phyloP scores from a whole-genome alignment of 2,888 invertebrate species.

The Gonocerus acuteangulatus region DNA sequence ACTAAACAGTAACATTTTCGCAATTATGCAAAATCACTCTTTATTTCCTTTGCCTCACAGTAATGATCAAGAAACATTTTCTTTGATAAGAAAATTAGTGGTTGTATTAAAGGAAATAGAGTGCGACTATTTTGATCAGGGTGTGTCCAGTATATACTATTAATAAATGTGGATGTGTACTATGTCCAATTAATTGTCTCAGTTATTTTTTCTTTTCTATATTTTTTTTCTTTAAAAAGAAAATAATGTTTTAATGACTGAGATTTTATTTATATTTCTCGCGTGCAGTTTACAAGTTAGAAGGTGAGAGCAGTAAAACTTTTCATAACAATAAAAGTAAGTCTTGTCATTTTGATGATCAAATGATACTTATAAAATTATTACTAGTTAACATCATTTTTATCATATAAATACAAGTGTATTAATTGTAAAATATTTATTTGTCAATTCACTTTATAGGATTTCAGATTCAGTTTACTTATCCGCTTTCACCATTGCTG shows the following conservation, averaged over 20 bases:
- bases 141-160: conserved; percentile 8
- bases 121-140: conserved; percentile 24
- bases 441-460: conserved; percentile 23
- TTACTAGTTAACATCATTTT: conserved; percentile 21
- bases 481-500: conserved; percentile 23
- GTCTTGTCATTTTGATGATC: conserved; percentile 18
- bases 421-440: conserved; percentile 23
- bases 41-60: conserved; percentile 14
- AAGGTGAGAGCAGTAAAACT: conserved; percentile 22
- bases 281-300: conserved; percentile 19
- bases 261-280: conserved; percentile 24
- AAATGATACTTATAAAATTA: background rate
- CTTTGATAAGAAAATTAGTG: conserved; percentile 12
- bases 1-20: conserved; percentile 14
- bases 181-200: conserved; percentile 19
- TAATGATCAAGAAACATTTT: conserved; percentile 10
- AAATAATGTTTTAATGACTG: conserved; percentile 13
- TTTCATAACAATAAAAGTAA: conserved; percentile 12
- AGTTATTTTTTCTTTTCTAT: conserved; percentile 5
- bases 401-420: conserved; percentile 14
- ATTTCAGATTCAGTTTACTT: conserved; percentile 9
- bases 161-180: conserved; percentile 13
- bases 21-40: conserved; percentile 18
- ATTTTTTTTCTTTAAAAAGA: conserved; percentile 14
- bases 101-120: conserved; percentile 24